phyloP scores from a whole-genome alignment of 2,888 invertebrate genomes.

The Dynastes maya region DNA sequence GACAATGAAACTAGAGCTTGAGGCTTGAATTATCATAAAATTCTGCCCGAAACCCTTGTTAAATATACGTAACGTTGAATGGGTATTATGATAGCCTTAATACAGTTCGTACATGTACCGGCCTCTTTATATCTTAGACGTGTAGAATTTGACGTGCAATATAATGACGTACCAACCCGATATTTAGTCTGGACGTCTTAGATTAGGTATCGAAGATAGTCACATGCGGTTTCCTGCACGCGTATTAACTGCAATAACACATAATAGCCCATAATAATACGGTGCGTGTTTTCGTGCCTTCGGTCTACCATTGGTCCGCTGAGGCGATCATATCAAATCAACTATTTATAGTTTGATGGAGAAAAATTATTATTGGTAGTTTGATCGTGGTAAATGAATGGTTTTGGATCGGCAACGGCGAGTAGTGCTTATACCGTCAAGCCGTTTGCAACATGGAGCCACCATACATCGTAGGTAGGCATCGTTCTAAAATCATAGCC shows the following conservation, averaged over 20 bases:
- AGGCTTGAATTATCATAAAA: slow-evolving; percentile 38
- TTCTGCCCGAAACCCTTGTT: slow-evolving; percentile 21
- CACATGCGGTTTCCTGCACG: slow-evolving; percentile 66
- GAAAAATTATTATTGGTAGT: slow-evolving; percentile 71
- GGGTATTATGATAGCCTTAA: slow-evolving; percentile 28
- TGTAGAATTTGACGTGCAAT: slow-evolving; percentile 65
- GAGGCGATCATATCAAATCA: slow-evolving; percentile 70
- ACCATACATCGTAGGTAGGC: slow-evolving; percentile 56
- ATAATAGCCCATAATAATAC: slow-evolving; percentile 71
- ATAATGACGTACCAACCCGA: slow-evolving; percentile 66
- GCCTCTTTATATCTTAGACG: slow-evolving; percentile 51
- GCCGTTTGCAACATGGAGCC: slow-evolving; percentile 56
- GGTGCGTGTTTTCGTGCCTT: slow-evolving; percentile 66
- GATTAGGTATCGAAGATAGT: slow-evolving; percentile 67
- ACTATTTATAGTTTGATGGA: slow-evolving; percentile 70
- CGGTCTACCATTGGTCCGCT: slow-evolving; percentile 66
- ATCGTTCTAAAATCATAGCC: slow-evolving; percentile 68
- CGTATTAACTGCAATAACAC: slow-evolving; percentile 71
- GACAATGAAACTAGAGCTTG: slow-evolving; percentile 16
- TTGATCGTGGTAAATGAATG: slow-evolving; percentile 67
- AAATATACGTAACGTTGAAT: slow-evolving; percentile 5
- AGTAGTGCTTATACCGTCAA: slow-evolving; percentile 21
- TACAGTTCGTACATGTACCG: slow-evolving; percentile 32
- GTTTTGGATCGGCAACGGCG: slow-evolving; percentile 57
- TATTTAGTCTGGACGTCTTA: slow-evolving; percentile 64